Evolutionary conservation across 2,797 vertebrate genomes (phyloP).

Genomic region (Hippopotamyrus pictus): DNA sequence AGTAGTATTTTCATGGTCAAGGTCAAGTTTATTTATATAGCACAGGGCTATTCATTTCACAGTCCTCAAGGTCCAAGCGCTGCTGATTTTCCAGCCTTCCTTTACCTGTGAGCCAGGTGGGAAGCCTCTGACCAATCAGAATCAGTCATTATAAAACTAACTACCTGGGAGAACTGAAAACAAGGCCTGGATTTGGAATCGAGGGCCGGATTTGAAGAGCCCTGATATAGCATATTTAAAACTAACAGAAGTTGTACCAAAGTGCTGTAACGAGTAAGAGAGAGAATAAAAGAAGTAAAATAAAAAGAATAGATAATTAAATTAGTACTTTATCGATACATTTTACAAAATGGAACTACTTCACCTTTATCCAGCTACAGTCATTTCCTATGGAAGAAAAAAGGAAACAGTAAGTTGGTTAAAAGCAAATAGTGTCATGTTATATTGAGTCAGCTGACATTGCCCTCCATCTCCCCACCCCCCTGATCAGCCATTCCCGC

Average conservation of each 20-base stretch:
- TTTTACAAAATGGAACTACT: not conserved
- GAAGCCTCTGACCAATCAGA: not conserved
- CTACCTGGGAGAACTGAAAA: not conserved
- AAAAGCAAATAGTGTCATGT: not conserved
- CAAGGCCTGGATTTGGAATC: not conserved
- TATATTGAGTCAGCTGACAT: not conserved
- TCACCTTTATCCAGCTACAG: not conserved
- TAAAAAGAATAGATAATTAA: not conserved
- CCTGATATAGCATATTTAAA: not conserved
- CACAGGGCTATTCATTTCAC: not conserved
- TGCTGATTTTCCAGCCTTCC: not conserved
- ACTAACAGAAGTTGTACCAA: not conserved
- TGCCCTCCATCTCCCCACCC: not conserved
- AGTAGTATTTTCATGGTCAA: not conserved
- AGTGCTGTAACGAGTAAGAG: not conserved
- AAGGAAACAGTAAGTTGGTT: not conserved
- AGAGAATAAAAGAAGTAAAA: not conserved
- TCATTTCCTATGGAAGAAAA: not conserved
- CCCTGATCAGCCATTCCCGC: conserved; percentile 70
- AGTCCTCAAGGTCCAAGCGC: not conserved
- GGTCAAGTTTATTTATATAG: not conserved
- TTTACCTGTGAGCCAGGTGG: not conserved
- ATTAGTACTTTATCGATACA: not conserved
- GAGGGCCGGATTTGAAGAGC: not conserved
- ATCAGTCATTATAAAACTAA: not conserved